Conservation (phyloP, 2,113 vertebrate species). For the Platysteira castanea region DNA sequence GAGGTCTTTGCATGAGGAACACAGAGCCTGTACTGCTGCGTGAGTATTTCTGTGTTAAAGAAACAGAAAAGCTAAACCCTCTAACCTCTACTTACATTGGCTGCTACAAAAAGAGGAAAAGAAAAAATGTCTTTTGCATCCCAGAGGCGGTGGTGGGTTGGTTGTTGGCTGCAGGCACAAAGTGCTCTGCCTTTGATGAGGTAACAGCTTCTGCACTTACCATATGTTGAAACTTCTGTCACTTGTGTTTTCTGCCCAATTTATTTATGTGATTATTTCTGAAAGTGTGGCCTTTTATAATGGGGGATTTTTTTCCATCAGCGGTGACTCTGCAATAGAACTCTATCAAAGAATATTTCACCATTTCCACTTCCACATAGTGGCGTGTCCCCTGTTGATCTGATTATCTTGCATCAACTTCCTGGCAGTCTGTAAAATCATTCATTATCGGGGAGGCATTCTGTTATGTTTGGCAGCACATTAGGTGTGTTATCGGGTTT, state of each 20-base stretch:
- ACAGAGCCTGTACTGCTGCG: neutral
- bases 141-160: neutral
- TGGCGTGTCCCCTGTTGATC: constrained; percentile 16
- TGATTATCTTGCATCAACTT: constrained; percentile 35
- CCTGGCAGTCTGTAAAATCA: constrained; percentile 37
- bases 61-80: neutral
- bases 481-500: constrained; percentile 44
- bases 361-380: neutral
- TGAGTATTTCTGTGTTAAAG: constrained; percentile 24
- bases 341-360: neutral
- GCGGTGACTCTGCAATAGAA: neutral
- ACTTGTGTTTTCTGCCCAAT: neutral
- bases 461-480: constrained; percentile 40
- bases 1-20: constrained; percentile 31
- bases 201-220: neutral
- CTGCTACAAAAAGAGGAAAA: constrained; percentile 1
- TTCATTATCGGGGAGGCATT: constrained; percentile 34
- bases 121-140: neutral
- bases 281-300: constrained; percentile 23
- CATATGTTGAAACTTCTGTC: constrained; percentile 30
- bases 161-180: constrained; percentile 31
- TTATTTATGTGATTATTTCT: constrained; percentile 40
- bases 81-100: constrained; percentile 30
- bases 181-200: constrained; percentile 29
- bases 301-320: neutral